A percentile compares a stretch with the other conserved stretches of the same genome.
phyloP scores from a whole-genome alignment of 2,113 vertebrate genomes.

The Amia ocellicauda region DNA sequence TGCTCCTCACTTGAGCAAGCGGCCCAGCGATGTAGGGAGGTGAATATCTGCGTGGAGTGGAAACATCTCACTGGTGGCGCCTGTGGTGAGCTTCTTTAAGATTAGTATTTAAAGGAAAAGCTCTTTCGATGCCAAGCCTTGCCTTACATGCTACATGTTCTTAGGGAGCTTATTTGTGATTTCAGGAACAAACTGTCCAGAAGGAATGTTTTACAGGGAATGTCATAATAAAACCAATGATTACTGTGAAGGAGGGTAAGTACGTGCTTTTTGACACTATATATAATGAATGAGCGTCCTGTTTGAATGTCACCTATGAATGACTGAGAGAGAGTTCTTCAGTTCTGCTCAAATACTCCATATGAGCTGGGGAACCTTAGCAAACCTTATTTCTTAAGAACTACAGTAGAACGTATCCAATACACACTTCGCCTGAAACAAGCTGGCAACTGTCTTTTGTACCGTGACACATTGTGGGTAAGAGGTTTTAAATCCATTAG shows the following conservation, averaged over 20 bases:
- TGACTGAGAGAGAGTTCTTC: too few relatives aligned
- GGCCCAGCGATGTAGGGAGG: constrained; percentile 43
- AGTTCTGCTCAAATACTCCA: too few relatives aligned
- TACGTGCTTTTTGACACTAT: too few relatives aligned
- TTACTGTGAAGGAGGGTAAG: constrained; percentile 56
- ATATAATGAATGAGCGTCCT: too few relatives aligned
- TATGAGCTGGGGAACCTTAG: too few relatives aligned
- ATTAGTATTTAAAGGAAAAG: neutral
- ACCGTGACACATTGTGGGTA: too few relatives aligned
- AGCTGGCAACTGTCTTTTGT: too few relatives aligned
- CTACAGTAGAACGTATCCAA: too few relatives aligned
- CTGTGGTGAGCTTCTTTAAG: constrained; percentile 44
- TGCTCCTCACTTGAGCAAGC: constrained; percentile 51
- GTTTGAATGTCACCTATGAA: too few relatives aligned
- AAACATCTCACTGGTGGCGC: constrained; percentile 44
- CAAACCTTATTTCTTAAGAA: too few relatives aligned
- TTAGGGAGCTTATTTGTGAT: constrained; percentile 17
- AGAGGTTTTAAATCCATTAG: too few relatives aligned
- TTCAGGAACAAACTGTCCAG: constrained; percentile 41
- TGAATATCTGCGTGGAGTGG: constrained; percentile 53
- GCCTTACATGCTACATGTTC: neutral
- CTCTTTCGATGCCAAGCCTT: neutral
- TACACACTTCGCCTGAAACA: too few relatives aligned
- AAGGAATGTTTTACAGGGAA: constrained; percentile 47
- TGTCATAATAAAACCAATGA: constrained; percentile 36